Conservation (phyloP, 2,797 vertebrate species). For the Pangasius krempfi region DNA sequence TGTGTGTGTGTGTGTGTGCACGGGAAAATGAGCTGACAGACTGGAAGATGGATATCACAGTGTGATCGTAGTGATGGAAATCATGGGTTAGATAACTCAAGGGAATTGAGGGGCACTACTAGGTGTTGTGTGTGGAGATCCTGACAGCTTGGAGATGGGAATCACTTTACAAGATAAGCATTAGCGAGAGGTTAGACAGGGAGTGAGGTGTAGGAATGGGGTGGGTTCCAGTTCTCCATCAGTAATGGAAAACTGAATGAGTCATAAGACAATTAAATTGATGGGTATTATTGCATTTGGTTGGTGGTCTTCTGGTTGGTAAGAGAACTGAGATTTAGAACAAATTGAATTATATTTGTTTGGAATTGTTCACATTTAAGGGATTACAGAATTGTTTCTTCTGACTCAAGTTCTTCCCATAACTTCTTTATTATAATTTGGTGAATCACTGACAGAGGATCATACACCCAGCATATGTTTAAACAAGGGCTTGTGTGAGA, state of each 20-base stretch:
- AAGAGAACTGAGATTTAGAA: constrained; percentile 12
- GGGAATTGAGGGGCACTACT: constrained; percentile 32
- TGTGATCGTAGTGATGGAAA: constrained; percentile 42
- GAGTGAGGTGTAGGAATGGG: constrained; percentile 30
- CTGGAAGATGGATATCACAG: constrained; percentile 41
- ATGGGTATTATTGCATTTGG: constrained; percentile 14
- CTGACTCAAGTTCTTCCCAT: constrained; percentile 4
- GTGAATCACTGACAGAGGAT: background rate
- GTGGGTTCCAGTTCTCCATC: constrained; percentile 11
- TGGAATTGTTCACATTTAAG: background rate
- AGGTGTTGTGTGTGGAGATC: constrained; percentile 44
- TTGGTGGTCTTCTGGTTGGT: constrained; percentile 29
- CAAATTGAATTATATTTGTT: constrained; percentile 18
- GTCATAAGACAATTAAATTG: constrained; percentile 27
- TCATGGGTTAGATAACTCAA: constrained; percentile 36
- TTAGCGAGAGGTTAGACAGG: constrained; percentile 19
- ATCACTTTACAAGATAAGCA: constrained; percentile 35
- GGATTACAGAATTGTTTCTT: constrained; percentile 22
- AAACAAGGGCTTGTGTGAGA: background rate
- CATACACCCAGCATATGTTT: background rate
- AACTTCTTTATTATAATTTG: constrained; percentile 8
- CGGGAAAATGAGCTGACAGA: constrained; percentile 51
- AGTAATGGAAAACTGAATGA: constrained; percentile 45
- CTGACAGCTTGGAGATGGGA: constrained; percentile 38
- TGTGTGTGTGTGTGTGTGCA: background rate